Evolutionary conservation across 2,797 vertebrate species (phyloP).

Genomic region (Macrochelys suwanniensis): DNA sequence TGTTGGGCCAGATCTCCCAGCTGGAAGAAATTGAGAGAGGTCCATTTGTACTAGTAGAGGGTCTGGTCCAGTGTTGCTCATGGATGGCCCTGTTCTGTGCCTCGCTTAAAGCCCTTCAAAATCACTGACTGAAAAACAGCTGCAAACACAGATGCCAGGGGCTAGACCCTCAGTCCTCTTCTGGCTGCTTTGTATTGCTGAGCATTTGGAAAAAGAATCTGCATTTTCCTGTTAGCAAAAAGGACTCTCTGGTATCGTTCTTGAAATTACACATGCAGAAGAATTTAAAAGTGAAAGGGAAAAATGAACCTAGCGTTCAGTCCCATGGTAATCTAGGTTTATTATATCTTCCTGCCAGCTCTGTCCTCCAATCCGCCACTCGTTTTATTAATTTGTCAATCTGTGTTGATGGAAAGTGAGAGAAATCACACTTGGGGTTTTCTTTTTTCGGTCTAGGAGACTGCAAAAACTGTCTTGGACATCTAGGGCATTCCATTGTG

Average conservation of each 20-base stretch:
- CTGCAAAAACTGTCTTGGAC: not conserved
- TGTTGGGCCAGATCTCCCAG: not conserved
- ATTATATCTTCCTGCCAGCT: not conserved
- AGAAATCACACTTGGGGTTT: not conserved
- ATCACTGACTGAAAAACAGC: not conserved
- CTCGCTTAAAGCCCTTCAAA: not conserved
- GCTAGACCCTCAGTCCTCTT: not conserved
- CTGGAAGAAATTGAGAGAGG: not conserved
- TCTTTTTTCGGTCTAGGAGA: not conserved
- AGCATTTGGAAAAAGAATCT: not conserved
- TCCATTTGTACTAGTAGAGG: not conserved
- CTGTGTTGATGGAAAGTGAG: conserved; percentile 19
- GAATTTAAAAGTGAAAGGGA: not conserved
- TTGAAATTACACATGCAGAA: not conserved
- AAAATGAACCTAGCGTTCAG: fast-evolving
- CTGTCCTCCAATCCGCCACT: not conserved
- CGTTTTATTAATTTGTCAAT: not conserved
- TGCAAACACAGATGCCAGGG: not conserved
- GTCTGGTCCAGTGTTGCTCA: not conserved
- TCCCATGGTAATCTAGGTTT: not conserved
- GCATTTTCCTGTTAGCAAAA: not conserved
- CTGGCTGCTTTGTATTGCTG: not conserved
- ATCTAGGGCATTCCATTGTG: conserved; percentile 61
- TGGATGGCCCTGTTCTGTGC: not conserved
- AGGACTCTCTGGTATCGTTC: not conserved